Evolutionary conservation across 2,797 vertebrate genomes (phyloP).

Genomic region (Galaxias olidus): DNA sequence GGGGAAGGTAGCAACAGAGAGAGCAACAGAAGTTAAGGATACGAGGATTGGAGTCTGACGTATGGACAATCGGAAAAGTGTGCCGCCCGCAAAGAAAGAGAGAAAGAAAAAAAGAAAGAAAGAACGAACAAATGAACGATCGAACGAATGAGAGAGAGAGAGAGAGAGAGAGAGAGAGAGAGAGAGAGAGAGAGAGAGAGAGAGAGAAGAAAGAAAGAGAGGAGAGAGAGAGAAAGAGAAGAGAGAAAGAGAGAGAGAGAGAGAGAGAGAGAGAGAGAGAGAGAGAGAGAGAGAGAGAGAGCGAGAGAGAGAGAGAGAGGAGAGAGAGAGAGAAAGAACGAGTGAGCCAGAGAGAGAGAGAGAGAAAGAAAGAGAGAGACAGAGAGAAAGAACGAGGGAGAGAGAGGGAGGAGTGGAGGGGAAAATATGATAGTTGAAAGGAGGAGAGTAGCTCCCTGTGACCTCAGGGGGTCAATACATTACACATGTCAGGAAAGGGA

Average conservation of each 20-base stretch:
- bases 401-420: background rate
- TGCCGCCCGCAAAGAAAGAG: slow-evolving; percentile 7
- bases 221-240: background rate
- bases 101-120: background rate
- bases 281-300: slow-evolving; percentile 10
- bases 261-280: background rate
- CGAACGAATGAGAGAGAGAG: background rate
- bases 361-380: background rate
- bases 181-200: background rate
- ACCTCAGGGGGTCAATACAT: no score
- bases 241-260: background rate
- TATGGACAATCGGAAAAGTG: no score
- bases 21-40: slow-evolving; percentile 11
- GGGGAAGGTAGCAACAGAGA: slow-evolving; percentile 2
- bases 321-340: background rate
- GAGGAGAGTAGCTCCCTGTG: no score
- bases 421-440: no score
- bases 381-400: background rate
- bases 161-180: slow-evolving; percentile 6
- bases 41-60: slow-evolving; percentile 8
- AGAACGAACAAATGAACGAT: background rate
- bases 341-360: no score
- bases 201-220: background rate
- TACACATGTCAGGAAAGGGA: no score
- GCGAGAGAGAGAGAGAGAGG: background rate